Base-by-base conservation (phyloP, 2,888 invertebrate species). In the Ischnus inquisitorius region DNA sequence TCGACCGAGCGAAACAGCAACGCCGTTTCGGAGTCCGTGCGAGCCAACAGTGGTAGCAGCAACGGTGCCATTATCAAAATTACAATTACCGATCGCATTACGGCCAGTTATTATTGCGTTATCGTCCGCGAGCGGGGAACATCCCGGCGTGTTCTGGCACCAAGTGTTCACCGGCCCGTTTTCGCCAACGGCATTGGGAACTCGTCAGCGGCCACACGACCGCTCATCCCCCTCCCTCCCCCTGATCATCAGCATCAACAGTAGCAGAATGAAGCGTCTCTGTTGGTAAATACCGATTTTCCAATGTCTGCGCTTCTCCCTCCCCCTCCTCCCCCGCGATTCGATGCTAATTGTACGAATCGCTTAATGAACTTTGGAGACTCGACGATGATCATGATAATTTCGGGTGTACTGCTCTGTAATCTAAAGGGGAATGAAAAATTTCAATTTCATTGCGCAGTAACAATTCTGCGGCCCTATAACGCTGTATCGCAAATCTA, bases 1-100 rank as follows among this genome's bases (percentile, higher is more conserved):
- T 67, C 82, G 62, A 79, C 64, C 75, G 77, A 67, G 48, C 46
- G 54, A 46, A 74, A 82, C 83, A 83, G 82, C 83, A 78, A 84
- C 85, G 83, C 82, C 79, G 85, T 76, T 34, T 34, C 78, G 86
- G 77, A 84, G 84, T 86, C 87, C 84, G 83, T 79, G 88, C 82
- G n/a, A 84, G 82, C 85, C 69, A 81, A 83, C 84, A 62, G 83
- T 82, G 85, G 86, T 86, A 87, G 85, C 85, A 80, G 84, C 76
- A 79, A 77, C 84, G 85, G 85, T 88, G 85, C 88, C 86, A 88
- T 88, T 89, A 89, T 85, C 87, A 88, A 90, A 90, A 91, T 90
- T 89, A 90, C 87, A 86, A 86, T 87, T 88, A 87, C 86, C 87
- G 87, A 90, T 90, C 87, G 83, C 86, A 88, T 88, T 90, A 87